These are phyloP conservation scores for Echinometra lucunter DNA, from an alignment of 53 echinoderm and acorn worm species.

Conservation along the genomic window DNA sequence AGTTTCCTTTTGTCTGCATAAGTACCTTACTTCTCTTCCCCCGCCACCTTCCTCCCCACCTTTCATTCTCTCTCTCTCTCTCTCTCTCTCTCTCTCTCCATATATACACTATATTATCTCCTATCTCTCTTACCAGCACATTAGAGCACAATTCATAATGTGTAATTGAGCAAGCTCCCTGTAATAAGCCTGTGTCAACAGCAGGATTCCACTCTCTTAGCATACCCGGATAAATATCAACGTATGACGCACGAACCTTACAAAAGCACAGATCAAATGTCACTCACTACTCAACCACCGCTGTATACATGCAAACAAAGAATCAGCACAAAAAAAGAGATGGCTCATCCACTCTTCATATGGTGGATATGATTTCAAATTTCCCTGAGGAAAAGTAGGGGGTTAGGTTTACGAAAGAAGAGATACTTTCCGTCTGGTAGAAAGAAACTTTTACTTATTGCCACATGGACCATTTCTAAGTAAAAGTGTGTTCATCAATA, in stretches of 20 bases:
- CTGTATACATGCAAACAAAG: not conserved
- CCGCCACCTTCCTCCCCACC: not conserved
- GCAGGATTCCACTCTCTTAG: not conserved
- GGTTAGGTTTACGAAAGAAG: no score
- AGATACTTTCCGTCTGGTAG: no score
- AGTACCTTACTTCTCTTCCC: not conserved
- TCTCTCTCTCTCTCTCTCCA: not conserved
- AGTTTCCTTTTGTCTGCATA: no score
- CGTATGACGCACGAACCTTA: slow-evolving; percentile 50
- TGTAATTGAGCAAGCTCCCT: slow-evolving; percentile 31
- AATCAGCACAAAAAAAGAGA: not conserved
- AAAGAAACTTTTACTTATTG: no score
- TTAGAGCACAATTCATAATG: slow-evolving; percentile 31
- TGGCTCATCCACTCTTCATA: not conserved
- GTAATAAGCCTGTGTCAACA: slow-evolving; percentile 24
- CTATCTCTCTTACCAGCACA: slow-evolving; percentile 19
- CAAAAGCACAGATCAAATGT: slow-evolving; percentile 33
- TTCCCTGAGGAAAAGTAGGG: not conserved
- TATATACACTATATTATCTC: not conserved
- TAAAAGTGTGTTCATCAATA: no score
- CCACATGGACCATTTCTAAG: no score
- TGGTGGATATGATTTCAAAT: not conserved
- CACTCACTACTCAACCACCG: not conserved
- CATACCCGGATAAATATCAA: slow-evolving; percentile 36
- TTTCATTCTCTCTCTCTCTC: not conserved